Percentiles rank a stretch among this genome's conserved stretches.
Conservation (phyloP, 2,113 vertebrate species). For the Corythoichthys haematopterus region DNA sequence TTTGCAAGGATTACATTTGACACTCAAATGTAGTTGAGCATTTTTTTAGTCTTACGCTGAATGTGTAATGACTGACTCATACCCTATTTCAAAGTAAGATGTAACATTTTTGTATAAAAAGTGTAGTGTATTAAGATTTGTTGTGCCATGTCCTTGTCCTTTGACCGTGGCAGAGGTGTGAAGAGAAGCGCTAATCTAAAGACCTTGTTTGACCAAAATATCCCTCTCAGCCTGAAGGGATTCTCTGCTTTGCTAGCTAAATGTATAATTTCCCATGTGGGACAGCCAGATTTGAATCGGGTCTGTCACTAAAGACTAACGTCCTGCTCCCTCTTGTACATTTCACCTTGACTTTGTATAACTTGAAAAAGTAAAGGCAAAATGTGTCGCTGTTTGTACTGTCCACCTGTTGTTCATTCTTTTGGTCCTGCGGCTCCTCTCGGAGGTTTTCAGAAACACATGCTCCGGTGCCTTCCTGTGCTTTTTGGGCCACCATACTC, state of each 20-base stretch:
- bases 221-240: conserved; percentile 59
- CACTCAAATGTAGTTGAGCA: not conserved
- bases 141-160: conserved; percentile 19
- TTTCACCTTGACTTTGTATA: conserved; percentile 64
- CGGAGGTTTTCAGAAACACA: conserved; percentile 73
- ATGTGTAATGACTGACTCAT: not conserved
- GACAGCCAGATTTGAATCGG: conserved; percentile 59
- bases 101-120: not conserved
- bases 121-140: not conserved
- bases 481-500: conserved; percentile 67
- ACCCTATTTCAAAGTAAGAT: not conserved
- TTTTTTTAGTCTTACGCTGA: not conserved
- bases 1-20: not conserved
- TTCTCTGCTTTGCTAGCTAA: conserved; percentile 61
- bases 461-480: conserved; percentile 66
- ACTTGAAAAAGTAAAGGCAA: conserved; percentile 29
- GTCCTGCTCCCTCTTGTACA: conserved; percentile 50
- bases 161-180: conserved; percentile 24
- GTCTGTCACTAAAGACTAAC: conserved; percentile 50
- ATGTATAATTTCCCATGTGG: conserved; percentile 67
- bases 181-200: conserved; percentile 34
- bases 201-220: conserved; percentile 69
- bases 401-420: conserved; percentile 57
- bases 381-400: not conserved
- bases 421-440: conserved; percentile 57